These are phyloP conservation scores for Narcine bancroftii DNA, from an alignment of 2,113 vertebrate genomes.

Conservation along the genomic window DNA sequence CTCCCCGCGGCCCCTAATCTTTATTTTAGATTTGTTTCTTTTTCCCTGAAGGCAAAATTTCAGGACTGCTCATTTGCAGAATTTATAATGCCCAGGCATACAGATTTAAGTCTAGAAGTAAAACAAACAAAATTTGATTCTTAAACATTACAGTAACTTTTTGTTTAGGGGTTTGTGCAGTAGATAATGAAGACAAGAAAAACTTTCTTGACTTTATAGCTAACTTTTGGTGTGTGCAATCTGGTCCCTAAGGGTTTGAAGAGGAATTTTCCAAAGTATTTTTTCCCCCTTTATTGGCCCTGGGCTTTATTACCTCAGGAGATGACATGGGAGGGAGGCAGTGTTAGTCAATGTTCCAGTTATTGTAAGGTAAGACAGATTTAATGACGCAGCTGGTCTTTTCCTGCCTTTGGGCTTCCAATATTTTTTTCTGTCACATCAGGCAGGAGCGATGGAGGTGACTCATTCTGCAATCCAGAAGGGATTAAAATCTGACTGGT, in stretches of 20 bases:
- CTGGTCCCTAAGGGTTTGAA: neutral
- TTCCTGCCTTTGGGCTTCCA: neutral
- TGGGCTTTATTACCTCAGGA: neutral
- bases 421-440: neutral
- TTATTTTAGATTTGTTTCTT: neutral
- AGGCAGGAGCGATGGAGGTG: neutral
- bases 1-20: neutral
- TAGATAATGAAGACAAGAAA: neutral
- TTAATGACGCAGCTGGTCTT: neutral
- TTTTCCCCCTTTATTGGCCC: neutral
- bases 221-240: neutral
- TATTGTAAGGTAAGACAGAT: neutral
- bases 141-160: neutral
- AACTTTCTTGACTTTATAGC: neutral
- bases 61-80: neutral
- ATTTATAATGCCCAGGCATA: neutral
- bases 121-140: neutral
- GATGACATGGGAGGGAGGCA: neutral
- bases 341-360: neutral
- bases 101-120: neutral
- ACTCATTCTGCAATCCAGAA: neutral
- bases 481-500: neutral
- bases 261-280: neutral
- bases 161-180: too few relatives aligned
- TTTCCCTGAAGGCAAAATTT: neutral